Evolutionary conservation across 1,140 invertebrate genomes (phyloP).

Genomic region (Sitobion miscanthi): DNA sequence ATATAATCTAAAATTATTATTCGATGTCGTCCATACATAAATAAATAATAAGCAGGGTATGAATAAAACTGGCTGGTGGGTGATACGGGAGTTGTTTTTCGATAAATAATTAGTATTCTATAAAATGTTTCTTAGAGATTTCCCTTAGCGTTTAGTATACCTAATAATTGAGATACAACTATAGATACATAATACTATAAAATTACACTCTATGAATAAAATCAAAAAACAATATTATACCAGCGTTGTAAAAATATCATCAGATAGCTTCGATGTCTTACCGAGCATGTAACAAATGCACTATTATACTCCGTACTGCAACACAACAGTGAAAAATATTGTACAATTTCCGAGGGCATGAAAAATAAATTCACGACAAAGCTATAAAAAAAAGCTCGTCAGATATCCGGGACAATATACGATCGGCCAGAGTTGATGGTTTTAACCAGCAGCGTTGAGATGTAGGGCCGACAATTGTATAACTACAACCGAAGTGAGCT

Average conservation of each 20-base stretch:
- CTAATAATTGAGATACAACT: not conserved
- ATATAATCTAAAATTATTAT: not conserved
- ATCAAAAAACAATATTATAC: not conserved
- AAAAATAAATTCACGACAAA: not conserved
- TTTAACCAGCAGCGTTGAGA: not conserved
- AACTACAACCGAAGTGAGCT: not conserved
- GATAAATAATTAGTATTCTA: not conserved
- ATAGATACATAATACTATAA: not conserved
- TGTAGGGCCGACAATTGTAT: not conserved
- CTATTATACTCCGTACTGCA: not conserved
- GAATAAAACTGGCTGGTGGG: not conserved
- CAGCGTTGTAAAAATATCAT: not conserved
- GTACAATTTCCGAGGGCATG: not conserved
- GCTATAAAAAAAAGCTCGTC: not conserved
- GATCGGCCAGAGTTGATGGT: not conserved
- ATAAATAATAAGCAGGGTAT: not conserved
- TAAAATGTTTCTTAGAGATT: not conserved
- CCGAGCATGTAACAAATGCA: not conserved
- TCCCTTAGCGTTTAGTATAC: not conserved
- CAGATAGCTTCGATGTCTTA: not conserved
- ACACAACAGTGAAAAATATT: not conserved
- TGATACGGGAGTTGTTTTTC: too few species aligned
- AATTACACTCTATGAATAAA: not conserved
- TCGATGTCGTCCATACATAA: not conserved
- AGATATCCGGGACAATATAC: not conserved